phyloP scores from a whole-genome alignment of 1,140 invertebrate genomes.

The Belonocnema kinseyi region DNA sequence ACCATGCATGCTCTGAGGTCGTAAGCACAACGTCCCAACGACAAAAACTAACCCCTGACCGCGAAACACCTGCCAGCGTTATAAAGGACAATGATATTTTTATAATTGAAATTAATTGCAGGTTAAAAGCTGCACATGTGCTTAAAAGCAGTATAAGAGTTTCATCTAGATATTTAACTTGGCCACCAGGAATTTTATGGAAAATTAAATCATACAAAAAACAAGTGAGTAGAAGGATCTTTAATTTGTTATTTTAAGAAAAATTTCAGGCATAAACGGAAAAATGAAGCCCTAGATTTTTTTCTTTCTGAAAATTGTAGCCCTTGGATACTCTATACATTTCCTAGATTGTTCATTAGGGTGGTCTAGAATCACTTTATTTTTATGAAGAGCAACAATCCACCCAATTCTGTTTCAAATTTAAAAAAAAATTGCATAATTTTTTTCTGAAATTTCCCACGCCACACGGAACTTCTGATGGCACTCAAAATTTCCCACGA shows the following conservation, averaged over 20 bases:
- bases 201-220: neutral
- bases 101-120: slow-evolving; percentile 76
- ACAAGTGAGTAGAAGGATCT: neutral
- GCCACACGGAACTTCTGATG: no score
- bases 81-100: slow-evolving; percentile 75
- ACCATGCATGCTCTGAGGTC: slow-evolving; percentile 39
- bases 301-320: no score
- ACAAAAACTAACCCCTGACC: slow-evolving; percentile 70
- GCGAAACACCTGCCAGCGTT: slow-evolving; percentile 66
- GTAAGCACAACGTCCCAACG: slow-evolving; percentile 53
- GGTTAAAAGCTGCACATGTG: slow-evolving; percentile 3
- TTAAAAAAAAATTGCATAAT: no score
- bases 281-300: no score
- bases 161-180: neutral
- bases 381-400: no score
- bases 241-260: neutral
- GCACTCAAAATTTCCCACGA: no score
- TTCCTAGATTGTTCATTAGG: no score
- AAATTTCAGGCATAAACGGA: no score
- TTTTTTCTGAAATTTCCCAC: no score
- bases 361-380: no score
- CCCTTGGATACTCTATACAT: no score
- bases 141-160: slow-evolving; percentile 1
- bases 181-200: neutral
- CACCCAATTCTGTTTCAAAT: no score